Base-by-base conservation (phyloP, 1,140 invertebrate genomes). In the Brachionus calyciflorus region DNA sequence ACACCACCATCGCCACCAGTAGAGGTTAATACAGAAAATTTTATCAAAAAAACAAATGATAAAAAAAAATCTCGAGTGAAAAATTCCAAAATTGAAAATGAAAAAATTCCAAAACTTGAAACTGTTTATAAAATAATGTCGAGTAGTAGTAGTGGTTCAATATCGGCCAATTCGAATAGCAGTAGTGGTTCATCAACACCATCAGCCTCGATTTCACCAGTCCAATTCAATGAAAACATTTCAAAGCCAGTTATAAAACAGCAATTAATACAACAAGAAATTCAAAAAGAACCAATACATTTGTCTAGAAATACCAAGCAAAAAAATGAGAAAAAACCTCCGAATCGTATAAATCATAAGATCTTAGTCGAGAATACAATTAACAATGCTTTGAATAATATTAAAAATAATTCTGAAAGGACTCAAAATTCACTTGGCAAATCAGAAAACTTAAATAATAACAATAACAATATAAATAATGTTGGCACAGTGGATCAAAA, bases 161-260 rank as follows among this genome's bases (percentile, higher is more conserved):
- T 60, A 17, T 65, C 60, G 33, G 19, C 37, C 21, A 65, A 44
- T 37, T 37, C 33, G 33, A 37, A 9, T n/a, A n/a, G n/a, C 44
- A 65, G 60, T 24, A 65, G 60, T 44, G 60, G 60, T 26, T 41
- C 60, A 12, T 65, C 60, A n/a, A 65, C 60, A 44, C 60, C 60
- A 44, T 65, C 60, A 14, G 12, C 44, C 10, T 65, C 60, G n/a
- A 44, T 44, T 12, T 65, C 60, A 28, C 60, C 60, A 14, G 21
- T 65, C 24, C 60, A 65, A 46, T 65, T 65, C 26, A 9, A 10
- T 24, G 60, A 65, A 9, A n/a, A 19, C 4, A 44, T n/a, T 12
- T 21, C 17, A 26, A 28, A 46, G 40, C n/a, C n/a, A n/a, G n/a
- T n/a, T n/a, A 40, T 6, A 40, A 2, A 33, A 44, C 21, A 19